These are phyloP conservation scores for Entomobrya proxima DNA, from an alignment of 2,888 invertebrate species.

Conservation along the genomic window DNA sequence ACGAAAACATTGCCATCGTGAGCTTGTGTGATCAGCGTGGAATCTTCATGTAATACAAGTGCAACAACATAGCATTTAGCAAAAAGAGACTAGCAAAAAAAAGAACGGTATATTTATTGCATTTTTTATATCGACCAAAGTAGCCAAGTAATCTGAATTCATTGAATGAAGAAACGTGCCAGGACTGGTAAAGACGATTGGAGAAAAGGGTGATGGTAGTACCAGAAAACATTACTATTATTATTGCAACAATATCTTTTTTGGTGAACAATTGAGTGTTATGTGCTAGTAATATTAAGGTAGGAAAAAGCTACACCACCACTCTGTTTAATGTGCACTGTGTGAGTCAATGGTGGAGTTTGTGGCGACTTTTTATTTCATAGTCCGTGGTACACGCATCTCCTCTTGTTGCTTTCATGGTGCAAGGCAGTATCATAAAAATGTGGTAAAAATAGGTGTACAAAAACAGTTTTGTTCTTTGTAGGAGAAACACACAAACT, in stretches of 20 bases:
- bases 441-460: background rate
- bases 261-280: no score
- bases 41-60: constrained; percentile 22
- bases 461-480: background rate
- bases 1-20: constrained; percentile 52
- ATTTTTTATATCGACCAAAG: constrained; percentile 44
- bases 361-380: no score
- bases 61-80: no score
- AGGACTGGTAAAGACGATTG: background rate
- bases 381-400: no score
- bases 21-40: background rate
- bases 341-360: no score
- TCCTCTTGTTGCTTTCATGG: constrained; percentile 16
- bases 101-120: background rate
- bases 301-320: no score
- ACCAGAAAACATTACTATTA: constrained; percentile 8
- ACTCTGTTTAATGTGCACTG: no score
- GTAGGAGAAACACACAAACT: background rate
- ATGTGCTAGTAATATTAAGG: no score
- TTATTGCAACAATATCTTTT: background rate
- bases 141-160: constrained; percentile 55
- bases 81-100: background rate
- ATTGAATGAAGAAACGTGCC: constrained; percentile 55
- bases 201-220: background rate
- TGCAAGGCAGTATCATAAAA: background rate